Conservation (phyloP, 2,888 invertebrate species). For the Ophraella communa region DNA sequence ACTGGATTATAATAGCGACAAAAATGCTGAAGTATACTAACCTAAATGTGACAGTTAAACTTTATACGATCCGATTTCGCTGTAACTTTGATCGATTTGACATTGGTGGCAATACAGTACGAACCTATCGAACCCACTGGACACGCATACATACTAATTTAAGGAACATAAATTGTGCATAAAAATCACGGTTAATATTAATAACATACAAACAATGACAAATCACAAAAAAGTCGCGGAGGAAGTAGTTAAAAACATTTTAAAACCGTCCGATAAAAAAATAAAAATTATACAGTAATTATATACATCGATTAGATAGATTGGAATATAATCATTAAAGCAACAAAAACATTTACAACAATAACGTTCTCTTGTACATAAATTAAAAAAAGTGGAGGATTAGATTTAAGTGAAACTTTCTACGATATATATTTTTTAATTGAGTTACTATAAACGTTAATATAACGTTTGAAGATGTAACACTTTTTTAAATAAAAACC, state of each 20-base stretch:
- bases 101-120: neutral
- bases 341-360: conserved; percentile 40
- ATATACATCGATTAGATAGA: conserved; percentile 37
- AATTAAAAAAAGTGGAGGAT: conserved; percentile 21
- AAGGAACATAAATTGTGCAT: conserved; percentile 38
- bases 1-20: too few species aligned
- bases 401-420: too few species aligned
- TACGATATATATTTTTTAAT: too few species aligned
- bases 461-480: neutral
- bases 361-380: conserved; percentile 44
- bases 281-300: conserved; percentile 37
- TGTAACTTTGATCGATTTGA: too few species aligned
- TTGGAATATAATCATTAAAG: conserved; percentile 37
- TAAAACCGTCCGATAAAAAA: conserved; percentile 33
- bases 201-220: conserved; percentile 28
- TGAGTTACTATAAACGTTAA: neutral
- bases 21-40: too few species aligned
- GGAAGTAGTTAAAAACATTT: conserved; percentile 15
- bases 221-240: conserved; percentile 38
- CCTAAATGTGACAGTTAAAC: too few species aligned
- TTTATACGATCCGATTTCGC: too few species aligned
- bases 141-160: conserved; percentile 8
- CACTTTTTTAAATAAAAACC: too few species aligned
- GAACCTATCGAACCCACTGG: neutral
- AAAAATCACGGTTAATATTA: conserved; percentile 18